These are phyloP conservation scores for Stichopus horrens DNA, from an alignment of 53 echinoderm and acorn worm species.

Conservation along the genomic window DNA sequence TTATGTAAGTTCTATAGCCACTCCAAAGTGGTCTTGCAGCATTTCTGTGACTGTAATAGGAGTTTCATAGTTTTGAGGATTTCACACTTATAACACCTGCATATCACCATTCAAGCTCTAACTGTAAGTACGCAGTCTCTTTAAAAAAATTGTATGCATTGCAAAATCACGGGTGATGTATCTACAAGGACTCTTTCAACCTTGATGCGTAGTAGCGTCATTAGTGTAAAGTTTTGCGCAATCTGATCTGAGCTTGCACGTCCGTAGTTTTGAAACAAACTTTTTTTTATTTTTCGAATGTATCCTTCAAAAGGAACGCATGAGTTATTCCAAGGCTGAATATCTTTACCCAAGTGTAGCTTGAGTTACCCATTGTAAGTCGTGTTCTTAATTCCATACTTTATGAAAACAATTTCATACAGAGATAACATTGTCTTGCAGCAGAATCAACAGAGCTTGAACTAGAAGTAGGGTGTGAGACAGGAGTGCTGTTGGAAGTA, in stretches of 20 bases:
- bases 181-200: neutral
- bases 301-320: constrained; percentile 31
- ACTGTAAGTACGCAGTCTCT: neutral
- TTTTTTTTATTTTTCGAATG: constrained; percentile 27
- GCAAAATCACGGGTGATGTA: neutral
- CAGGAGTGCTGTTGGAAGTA: constrained; percentile 45
- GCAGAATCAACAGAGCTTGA: constrained; percentile 48
- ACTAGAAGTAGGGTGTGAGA: constrained; percentile 54
- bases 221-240: neutral
- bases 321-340: constrained; percentile 41
- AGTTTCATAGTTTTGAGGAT: neutral
- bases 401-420: constrained; percentile 48
- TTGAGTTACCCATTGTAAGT: constrained; percentile 42
- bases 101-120: constrained; percentile 1
- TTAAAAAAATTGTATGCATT: neutral
- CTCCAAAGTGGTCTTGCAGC: neutral
- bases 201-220: neutral
- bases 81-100: neutral
- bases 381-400: constrained; percentile 52
- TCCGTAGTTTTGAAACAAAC: constrained; percentile 38
- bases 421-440: constrained; percentile 33
- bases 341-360: constrained; percentile 32
- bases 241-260: constrained; percentile 31
- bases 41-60: neutral
- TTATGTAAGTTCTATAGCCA: neutral